Base-by-base conservation (phyloP, 2,113 vertebrate genomes). In the Carollia perspicillata region DNA sequence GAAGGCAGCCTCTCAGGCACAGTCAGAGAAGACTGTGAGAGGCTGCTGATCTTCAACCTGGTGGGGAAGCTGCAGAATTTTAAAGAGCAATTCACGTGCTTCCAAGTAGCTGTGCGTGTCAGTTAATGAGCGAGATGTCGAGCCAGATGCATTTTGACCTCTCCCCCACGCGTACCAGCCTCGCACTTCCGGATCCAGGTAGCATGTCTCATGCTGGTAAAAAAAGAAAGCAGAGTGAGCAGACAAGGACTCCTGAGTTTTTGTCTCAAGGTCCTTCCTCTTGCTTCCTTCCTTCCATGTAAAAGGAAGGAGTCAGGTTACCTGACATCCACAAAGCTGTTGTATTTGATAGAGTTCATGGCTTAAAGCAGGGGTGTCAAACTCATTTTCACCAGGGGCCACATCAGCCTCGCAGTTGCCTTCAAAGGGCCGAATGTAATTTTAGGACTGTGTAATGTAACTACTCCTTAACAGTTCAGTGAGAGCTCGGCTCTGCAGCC, bases 241-340 rank as follows among this genome's bases (percentile, higher is more conserved):
- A 89, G 75, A 44, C 3, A 8, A 68, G n/a, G 69, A 83, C 40
- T 18, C 30, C 42, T 26, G n/a, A 80, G 28, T 40, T 86, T 72
- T 40, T 75, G 37, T 86, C 44, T 53, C 74, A 40, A 78, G 63
- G 12, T 18, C 33, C 23, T 1, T 35, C 30, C 0, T 66, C 68
- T 63, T 22, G 10, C 30, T 6, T 51, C 33, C 30, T 6, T 51
- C 33, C 33, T 78, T 58, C 63, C 74, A 0, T 42, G 35, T 49
- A 17, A 55, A 63, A 72, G 10, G 42, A 71, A 7, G 40, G 10
- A 1, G 5, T 33, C 10, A 0, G n/a, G 28, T 37, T 28, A 7
- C 16, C 5, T 2, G 37, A 13, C 22, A 1, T 53, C 6, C 37
- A 33, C 6, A 0, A 1, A 8, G 20, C 37, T 10, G 1, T 12